Percentiles rank a stretch among this genome's conserved stretches.
Conservation (phyloP, 2,888 invertebrate species). For the Chymomyza caudatula region DNA sequence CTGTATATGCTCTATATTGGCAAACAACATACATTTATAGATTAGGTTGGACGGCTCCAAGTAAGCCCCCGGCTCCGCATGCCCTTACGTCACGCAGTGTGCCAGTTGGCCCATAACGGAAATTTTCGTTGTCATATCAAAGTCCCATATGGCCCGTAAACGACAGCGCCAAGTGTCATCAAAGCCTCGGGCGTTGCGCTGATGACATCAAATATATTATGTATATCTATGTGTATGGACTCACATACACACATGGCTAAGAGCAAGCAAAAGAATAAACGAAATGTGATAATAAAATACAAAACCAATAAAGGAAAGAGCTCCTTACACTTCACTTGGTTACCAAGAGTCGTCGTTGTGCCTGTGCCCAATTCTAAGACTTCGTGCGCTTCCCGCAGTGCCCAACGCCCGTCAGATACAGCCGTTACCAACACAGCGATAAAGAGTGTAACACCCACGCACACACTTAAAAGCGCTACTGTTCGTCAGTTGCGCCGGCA, state of each 20-base stretch:
- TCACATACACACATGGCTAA: conserved; percentile 12
- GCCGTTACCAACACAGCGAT: conserved; percentile 19
- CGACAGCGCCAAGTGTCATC: conserved; percentile 67
- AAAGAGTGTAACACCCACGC: conserved; percentile 6
- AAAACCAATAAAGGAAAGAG: conserved; percentile 77
- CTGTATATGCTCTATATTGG: too few relatives aligned
- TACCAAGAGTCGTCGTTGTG: conserved; percentile 59
- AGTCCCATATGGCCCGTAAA: conserved; percentile 78
- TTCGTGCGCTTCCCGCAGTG: neutral
- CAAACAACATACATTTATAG: too few relatives aligned
- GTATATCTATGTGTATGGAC: conserved; percentile 22
- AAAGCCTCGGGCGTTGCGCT: conserved; percentile 67
- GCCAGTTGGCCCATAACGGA: conserved; percentile 65
- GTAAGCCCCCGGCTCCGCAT: neutral
- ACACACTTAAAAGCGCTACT: conserved; percentile 29
- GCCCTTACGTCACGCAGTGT: conserved; percentile 48
- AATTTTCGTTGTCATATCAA: conserved; percentile 77
- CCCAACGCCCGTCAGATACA: neutral
- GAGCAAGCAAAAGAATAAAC: conserved; percentile 61
- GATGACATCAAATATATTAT: conserved; percentile 61
- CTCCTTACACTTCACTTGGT: conserved; percentile 76
- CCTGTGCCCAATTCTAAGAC: neutral
- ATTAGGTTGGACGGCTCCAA: neutral
- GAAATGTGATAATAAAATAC: conserved; percentile 75
- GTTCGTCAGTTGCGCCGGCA: conserved; percentile 42